phyloP scores from a whole-genome alignment of 1,140 invertebrate species.

The Drosophila arawakana region DNA sequence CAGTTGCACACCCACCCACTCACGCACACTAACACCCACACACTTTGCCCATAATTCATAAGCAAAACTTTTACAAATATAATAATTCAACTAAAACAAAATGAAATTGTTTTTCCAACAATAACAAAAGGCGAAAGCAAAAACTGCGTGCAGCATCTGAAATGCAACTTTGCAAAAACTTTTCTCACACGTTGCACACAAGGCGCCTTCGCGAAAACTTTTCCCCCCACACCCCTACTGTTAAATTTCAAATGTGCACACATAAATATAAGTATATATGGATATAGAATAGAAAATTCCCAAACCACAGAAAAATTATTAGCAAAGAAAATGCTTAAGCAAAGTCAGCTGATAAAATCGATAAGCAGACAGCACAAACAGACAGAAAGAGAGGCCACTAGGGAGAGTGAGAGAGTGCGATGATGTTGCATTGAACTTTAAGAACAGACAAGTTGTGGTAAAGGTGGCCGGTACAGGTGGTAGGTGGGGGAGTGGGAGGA shows the following conservation, averaged over 20 bases:
- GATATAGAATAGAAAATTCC: not conserved
- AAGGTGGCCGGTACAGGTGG: not conserved
- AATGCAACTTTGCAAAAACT: conserved; percentile 28
- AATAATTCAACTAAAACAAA: conserved; percentile 74
- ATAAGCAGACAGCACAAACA: conserved; percentile 46
- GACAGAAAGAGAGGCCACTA: not conserved
- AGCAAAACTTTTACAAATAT: conserved; percentile 75
- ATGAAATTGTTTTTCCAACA: conserved; percentile 29
- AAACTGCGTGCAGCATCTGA: conserved; percentile 44
- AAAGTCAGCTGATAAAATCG: conserved; percentile 60
- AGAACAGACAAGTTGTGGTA: not conserved
- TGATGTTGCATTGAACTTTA: conserved; percentile 23
- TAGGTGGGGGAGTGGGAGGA: not conserved
- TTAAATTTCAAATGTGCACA: conserved; percentile 28
- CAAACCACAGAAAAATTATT: conserved; percentile 13
- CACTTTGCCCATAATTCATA: conserved; percentile 68
- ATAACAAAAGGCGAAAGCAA: conserved; percentile 25
- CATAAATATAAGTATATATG: conserved; percentile 46
- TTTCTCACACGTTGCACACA: conserved; percentile 35
- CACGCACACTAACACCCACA: not conserved
- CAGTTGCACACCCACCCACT: not conserved
- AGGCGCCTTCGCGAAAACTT: conserved; percentile 23
- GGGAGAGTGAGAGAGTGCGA: not conserved
- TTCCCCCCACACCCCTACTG: not conserved
- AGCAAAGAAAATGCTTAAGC: conserved; percentile 9